Conservation (phyloP, 64 coral and sea anemone species). For the Dendrophyllia cribrosa region DNA sequence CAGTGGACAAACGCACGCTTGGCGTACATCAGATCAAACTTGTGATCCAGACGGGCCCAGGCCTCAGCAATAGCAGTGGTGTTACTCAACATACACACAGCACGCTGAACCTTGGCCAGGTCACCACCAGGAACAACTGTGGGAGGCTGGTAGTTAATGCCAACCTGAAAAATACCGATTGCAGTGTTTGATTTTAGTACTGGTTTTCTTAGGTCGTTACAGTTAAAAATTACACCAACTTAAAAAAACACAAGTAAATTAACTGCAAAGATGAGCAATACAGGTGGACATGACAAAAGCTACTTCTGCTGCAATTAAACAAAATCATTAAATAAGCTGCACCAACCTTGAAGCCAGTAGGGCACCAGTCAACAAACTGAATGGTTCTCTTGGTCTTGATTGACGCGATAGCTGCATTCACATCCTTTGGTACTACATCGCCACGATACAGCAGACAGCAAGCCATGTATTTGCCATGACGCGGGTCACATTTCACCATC, state of each 20-base stretch:
- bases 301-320: too few relatives aligned
- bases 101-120: slow-evolving; percentile 30
- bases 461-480: slow-evolving; percentile 46
- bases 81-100: slow-evolving; percentile 44
- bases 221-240: too few relatives aligned
- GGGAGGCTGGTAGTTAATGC: slow-evolving; percentile 44
- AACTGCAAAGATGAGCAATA: too few relatives aligned
- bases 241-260: too few relatives aligned
- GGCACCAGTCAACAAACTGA: slow-evolving; percentile 47
- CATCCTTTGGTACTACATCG: slow-evolving; percentile 37
- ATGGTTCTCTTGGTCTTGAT: slow-evolving; percentile 52
- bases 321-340: neutral
- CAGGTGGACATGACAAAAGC: too few relatives aligned
- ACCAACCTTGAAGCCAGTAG: slow-evolving; percentile 33
- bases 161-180: slow-evolving; percentile 1
- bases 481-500: slow-evolving; percentile 40
- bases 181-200: too few relatives aligned
- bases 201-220: too few relatives aligned
- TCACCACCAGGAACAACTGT: slow-evolving; percentile 49
- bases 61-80: slow-evolving; percentile 46
- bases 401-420: slow-evolving; percentile 37
- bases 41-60: slow-evolving; percentile 50
- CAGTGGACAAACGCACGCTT: slow-evolving; percentile 46
- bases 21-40: slow-evolving; percentile 53
- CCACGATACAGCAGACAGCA: slow-evolving; percentile 30